Percentiles rank a stretch among this genome's conserved stretches.
Conservation (phyloP, 1,140 invertebrate genomes). For the Zaprionus gabonicus region DNA sequence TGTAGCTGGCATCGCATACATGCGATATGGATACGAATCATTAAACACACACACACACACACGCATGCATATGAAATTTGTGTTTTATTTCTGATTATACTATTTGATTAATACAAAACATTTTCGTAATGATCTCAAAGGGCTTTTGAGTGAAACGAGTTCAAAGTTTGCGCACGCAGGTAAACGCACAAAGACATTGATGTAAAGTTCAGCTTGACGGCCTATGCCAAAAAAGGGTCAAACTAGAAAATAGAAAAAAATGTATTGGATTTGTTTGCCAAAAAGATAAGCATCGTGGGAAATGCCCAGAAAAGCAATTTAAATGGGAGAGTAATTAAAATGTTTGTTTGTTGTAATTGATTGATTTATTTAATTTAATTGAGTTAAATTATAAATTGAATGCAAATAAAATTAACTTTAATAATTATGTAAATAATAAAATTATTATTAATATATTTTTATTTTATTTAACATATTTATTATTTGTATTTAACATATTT, state of each 20-base stretch:
- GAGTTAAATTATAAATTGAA: neutral
- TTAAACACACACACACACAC: slow-evolving; percentile 33
- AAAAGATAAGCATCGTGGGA: neutral
- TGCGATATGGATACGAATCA: slow-evolving; percentile 34
- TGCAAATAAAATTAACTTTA: too few species aligned
- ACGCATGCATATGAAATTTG: neutral
- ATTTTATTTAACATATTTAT: too few species aligned
- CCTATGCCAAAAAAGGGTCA: neutral
- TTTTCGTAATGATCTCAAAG: slow-evolving; percentile 15
- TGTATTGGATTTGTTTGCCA: neutral
- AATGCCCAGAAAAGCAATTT: neutral
- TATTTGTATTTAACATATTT: too few species aligned
- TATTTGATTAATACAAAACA: slow-evolving; percentile 1
- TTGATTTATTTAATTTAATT: neutral
- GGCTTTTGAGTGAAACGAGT: neutral
- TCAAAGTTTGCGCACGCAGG: slow-evolving; percentile 1
- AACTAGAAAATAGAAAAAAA: neutral
- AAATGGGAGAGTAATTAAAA: neutral
- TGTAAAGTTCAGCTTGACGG: slow-evolving; percentile 3
- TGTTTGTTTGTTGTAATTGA: neutral
- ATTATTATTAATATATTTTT: too few species aligned
- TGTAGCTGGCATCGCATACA: slow-evolving; percentile 21
- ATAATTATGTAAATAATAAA: too few species aligned
- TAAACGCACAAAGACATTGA: neutral
- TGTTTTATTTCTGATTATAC: slow-evolving; percentile 28